Evolutionary conservation across 2,888 invertebrate genomes (phyloP), one percentile per base, ranked within the genome.

Genomic region (Carpatolechia fugitivella): DNA sequence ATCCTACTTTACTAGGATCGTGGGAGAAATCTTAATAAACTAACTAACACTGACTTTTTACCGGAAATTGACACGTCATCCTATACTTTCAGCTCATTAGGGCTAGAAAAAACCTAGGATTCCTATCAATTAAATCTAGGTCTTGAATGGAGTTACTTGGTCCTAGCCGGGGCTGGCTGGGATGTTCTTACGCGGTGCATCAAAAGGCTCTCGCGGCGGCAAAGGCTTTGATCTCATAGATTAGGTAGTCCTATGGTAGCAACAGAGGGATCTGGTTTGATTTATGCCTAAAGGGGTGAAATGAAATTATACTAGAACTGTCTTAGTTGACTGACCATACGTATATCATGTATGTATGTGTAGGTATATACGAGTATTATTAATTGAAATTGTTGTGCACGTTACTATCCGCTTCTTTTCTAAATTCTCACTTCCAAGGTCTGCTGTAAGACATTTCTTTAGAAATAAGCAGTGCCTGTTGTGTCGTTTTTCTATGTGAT

Each of bases 121-220:
- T 11, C n/a, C 51, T 33, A 51, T 64, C 61, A 66, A 68, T 66
- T 60, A 60, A 63, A 65, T 64, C 62, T 64, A 65, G 63, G 60
- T 52, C 60, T 58, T 51, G 56, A 59, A 59, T 57, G 29, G 51
- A 10, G 49, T 47, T 10, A 30, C 29, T 20, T 41, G 33, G 44
- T 16, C 44, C 52, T 52, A 41, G 29, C 31, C 13, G 29, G 10
- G 31, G 29, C 31, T 20, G 29, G 10, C n/a, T 35, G 40, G 29
- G 35, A 46, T 51, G 73, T 80, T 80, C 82, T 83, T 80, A 74
- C 65, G 52, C 65, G 65, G 66, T 54, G 69, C 74, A 73, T 76
- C 76, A 75, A 76, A 78, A 69, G 72, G 63, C 60, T 68, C 55
- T 64, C 56, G 67, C 64, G 73, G 66, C 76, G 78, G 78, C 76